phyloP scores from a whole-genome alignment of 2,888 invertebrate species.

The Leptopilina myrica region DNA sequence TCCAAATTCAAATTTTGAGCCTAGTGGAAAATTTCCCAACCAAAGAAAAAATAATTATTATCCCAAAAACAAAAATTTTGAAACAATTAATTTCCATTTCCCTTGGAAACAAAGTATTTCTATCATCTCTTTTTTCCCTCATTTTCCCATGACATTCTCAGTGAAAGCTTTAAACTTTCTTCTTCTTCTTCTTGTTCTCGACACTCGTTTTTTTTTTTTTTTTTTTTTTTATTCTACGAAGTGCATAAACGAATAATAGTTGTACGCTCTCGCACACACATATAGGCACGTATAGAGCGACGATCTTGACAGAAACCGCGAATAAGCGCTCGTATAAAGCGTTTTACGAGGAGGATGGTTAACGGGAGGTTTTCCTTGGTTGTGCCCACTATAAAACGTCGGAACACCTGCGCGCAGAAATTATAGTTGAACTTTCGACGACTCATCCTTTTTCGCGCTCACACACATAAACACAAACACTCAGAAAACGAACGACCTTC shows the following conservation, averaged over 20 bases:
- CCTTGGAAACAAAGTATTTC: no score
- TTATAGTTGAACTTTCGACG: constrained; percentile 34
- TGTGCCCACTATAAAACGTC: constrained; percentile 25
- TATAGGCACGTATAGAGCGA: background rate
- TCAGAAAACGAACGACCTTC: constrained; percentile 6
- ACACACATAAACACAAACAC: no score
- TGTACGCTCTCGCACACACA: background rate
- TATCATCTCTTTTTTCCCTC: no score
- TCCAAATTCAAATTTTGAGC: no score
- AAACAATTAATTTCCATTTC: no score
- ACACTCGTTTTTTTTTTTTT: background rate
- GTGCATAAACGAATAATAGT: constrained; percentile 11
- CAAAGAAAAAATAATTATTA: no score
- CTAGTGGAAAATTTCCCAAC: no score
- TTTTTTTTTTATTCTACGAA: background rate
- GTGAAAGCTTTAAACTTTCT: constrained; percentile 30
- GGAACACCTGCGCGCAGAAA: constrained; percentile 40
- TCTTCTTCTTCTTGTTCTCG: no score
- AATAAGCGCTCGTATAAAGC: constrained; percentile 35
- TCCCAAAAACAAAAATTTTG: no score
- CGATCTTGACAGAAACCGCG: constrained; percentile 34
- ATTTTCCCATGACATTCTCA: background rate
- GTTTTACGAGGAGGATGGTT: constrained; percentile 32
- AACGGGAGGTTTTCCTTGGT: constrained; percentile 31
- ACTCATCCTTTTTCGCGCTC: constrained; percentile 30